Evolutionary conservation across 2,888 invertebrate genomes (phyloP).

Genomic region (Parnassius apollo): DNA sequence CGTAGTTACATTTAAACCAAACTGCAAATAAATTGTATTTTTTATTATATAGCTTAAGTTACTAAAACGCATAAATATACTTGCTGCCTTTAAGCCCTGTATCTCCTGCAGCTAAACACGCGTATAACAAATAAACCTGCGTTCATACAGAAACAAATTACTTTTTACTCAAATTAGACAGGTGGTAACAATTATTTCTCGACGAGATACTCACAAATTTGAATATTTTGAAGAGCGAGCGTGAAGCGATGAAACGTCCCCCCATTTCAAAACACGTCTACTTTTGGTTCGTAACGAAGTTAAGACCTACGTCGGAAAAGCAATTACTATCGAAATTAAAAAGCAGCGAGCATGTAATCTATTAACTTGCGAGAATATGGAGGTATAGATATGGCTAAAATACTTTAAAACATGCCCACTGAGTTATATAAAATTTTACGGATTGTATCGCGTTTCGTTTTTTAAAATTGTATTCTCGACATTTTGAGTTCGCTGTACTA

Average conservation of each 20-base stretch:
- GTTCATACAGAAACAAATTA: conserved; percentile 4
- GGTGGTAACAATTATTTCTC: conserved; percentile 17
- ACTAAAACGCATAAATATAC: conserved; percentile 2
- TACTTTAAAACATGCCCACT: no score
- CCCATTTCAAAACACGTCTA: conserved; percentile 26
- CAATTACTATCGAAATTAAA: conserved; percentile 28
- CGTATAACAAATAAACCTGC: conserved; percentile 13
- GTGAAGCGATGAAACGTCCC: conserved; percentile 25
- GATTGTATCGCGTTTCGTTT: no score
- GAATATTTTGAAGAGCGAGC: conserved; percentile 24
- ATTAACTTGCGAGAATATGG: conserved; percentile 20
- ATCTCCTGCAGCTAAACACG: conserved; percentile 10
- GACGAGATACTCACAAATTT: conserved; percentile 22
- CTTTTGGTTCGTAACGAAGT: conserved; percentile 25
- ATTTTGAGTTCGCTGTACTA: no score
- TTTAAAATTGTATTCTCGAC: no score
- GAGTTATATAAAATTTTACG: no score
- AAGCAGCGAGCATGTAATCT: conserved; percentile 27
- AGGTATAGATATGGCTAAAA: conserved; percentile 1
- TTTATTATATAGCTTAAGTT: not conserved
- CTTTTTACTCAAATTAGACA: conserved; percentile 20
- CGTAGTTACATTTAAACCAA: no score
- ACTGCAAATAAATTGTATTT: not conserved
- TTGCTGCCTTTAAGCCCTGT: conserved; percentile 5
- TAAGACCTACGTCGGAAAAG: conserved; percentile 25